Evolutionary conservation across 2,888 invertebrate species (phyloP).

Genomic region (Pantelozetes paolii): DNA sequence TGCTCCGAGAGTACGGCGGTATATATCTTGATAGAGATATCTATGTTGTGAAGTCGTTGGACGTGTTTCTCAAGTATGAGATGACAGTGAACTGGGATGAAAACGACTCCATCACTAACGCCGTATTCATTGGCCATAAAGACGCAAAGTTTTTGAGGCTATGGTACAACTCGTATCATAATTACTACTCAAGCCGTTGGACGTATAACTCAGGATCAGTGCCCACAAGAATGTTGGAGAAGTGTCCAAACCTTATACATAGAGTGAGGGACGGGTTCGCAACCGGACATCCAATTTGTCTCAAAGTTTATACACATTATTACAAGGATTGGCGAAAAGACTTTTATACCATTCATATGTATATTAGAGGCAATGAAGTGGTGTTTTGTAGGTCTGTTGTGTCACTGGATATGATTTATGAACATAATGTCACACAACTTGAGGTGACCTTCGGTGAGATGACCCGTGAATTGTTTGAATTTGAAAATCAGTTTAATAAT

Average conservation of each 20-base stretch:
- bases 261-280: constrained; percentile 52
- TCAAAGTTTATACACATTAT: constrained; percentile 49
- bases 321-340: constrained; percentile 50
- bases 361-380: constrained; percentile 49
- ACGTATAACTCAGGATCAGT: constrained; percentile 55
- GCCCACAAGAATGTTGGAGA: constrained; percentile 52
- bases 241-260: constrained; percentile 52
- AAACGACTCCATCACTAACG: constrained; percentile 51
- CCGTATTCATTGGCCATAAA: constrained; percentile 52
- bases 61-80: constrained; percentile 52
- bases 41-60: constrained; percentile 51
- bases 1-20: constrained; percentile 52
- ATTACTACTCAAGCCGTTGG: constrained; percentile 49
- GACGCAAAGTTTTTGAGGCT: constrained; percentile 52
- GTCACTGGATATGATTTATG: constrained; percentile 44
- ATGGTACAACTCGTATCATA: constrained; percentile 52
- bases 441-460: constrained; percentile 49
- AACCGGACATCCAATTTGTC: constrained; percentile 51
- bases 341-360: constrained; percentile 51
- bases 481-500: constrained; percentile 25
- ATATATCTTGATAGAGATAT: constrained; percentile 54
- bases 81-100: constrained; percentile 53
- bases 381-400: constrained; percentile 43
- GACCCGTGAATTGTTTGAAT: constrained; percentile 46
- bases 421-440: constrained; percentile 48